phyloP scores from a whole-genome alignment of 1,140 invertebrate species.

The Listronotus bonariensis region DNA sequence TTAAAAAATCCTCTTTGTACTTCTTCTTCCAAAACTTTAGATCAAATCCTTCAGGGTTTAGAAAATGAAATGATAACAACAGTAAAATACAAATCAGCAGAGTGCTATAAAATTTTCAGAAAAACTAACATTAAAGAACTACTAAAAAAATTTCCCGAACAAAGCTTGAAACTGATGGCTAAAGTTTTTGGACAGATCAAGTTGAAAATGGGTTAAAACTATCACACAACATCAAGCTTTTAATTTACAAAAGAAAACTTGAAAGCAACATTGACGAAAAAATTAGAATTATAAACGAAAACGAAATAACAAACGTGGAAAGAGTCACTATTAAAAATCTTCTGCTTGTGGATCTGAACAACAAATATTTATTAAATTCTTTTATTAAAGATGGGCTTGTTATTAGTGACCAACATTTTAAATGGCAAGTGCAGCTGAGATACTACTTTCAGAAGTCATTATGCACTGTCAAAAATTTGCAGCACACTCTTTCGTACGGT shows the following conservation, averaged over 20 bases:
- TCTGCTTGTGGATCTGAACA: conserved; percentile 24
- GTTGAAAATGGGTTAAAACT: conserved; percentile 30
- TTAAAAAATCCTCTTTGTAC: conserved; percentile 74
- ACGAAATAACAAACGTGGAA: conserved; percentile 11
- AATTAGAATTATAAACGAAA: conserved; percentile 11
- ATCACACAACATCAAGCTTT: conserved; percentile 32
- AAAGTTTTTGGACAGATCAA: conserved; percentile 35
- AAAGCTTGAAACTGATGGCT: conserved; percentile 29
- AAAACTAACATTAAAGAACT: conserved; percentile 17
- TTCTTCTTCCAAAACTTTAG: conserved; percentile 76
- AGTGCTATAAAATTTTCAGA: conserved; percentile 35
- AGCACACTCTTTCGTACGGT: conserved; percentile 80
- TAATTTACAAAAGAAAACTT: conserved; percentile 26
- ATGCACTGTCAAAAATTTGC: conserved; percentile 80
- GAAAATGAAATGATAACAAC: conserved; percentile 80
- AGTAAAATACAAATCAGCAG: conserved; percentile 50
- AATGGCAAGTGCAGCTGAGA: conserved; percentile 86
- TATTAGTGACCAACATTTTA: conserved; percentile 64
- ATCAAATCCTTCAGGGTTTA: conserved; percentile 86
- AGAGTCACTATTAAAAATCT: conserved; percentile 26
- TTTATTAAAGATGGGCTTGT: conserved; percentile 24
- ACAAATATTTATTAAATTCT: conserved; percentile 21
- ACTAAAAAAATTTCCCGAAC: conserved; percentile 29
- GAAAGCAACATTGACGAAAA: conserved; percentile 30
- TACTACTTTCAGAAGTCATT: conserved; percentile 86